phyloP scores from a whole-genome alignment of 1,140 invertebrate species.

The Subanguina moxae region DNA sequence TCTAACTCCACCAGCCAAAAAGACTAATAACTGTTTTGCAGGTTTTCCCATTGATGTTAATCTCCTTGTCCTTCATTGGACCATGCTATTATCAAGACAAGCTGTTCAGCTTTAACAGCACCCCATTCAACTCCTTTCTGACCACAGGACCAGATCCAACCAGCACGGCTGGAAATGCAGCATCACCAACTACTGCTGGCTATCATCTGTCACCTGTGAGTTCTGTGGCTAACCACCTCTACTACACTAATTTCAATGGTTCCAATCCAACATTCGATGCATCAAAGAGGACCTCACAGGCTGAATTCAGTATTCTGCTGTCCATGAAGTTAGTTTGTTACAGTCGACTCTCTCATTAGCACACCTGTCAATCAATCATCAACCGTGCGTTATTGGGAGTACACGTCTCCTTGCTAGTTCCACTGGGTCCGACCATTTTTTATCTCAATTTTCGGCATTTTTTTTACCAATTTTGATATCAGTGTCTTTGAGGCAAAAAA shows the following conservation, averaged over 20 bases:
- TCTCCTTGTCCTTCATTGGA: neutral
- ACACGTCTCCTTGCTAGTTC: no score
- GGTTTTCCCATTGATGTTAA: conserved; percentile 2
- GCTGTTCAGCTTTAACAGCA: neutral
- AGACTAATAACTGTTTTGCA: neutral
- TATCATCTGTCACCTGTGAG: neutral
- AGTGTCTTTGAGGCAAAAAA: no score
- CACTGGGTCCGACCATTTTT: no score
- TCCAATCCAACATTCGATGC: conserved; percentile 15
- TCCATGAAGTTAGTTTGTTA: neutral
- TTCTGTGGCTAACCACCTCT: neutral
- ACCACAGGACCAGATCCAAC: neutral
- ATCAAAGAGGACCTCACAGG: neutral
- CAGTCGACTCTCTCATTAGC: no score
- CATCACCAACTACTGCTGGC: neutral
- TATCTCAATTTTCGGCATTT: no score
- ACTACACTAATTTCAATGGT: neutral
- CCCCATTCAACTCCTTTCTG: conserved; percentile 1
- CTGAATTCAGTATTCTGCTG: conserved; percentile 13
- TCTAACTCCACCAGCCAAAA: neutral
- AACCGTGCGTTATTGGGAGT: no score
- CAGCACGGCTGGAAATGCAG: neutral
- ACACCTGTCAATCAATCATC: no score
- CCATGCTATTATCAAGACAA: neutral
- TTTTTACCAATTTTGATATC: no score